A percentile compares a stretch with the other conserved stretches of the same genome.
phyloP scores from a whole-genome alignment of 1,140 invertebrate species.

The Aphis gossypii region DNA sequence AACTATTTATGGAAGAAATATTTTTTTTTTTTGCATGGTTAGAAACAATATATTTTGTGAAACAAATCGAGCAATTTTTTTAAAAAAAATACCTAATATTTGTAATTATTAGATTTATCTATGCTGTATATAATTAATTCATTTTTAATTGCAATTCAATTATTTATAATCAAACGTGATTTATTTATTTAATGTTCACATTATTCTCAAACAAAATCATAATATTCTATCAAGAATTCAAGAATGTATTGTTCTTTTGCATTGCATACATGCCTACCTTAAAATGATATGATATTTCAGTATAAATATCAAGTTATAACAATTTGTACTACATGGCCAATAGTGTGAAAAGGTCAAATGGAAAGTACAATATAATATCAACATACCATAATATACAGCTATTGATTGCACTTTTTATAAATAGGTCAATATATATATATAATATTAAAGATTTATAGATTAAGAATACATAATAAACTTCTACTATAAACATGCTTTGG shows the following conservation, averaged over 20 bases:
- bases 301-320: not conserved
- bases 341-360: conserved; percentile 35
- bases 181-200: not conserved
- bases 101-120: not conserved
- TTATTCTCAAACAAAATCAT: not conserved
- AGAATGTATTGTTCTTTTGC: not conserved
- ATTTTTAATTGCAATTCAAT: not conserved
- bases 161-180: no score
- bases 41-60: not conserved
- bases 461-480: not conserved
- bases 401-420: not conserved
- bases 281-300: not conserved
- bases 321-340: not conserved
- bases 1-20: not conserved
- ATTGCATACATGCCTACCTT: not conserved
- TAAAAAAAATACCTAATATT: not conserved
- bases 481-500: not conserved
- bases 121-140: not conserved
- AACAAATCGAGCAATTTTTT: no score
- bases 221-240: not conserved
- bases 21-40: not conserved
- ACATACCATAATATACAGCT: not conserved
- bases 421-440: not conserved
- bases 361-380: conserved; percentile 11
- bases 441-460: not conserved